Evolutionary conservation across 2,797 vertebrate genomes (phyloP).

Genomic region (Catostomus latipinnis): DNA sequence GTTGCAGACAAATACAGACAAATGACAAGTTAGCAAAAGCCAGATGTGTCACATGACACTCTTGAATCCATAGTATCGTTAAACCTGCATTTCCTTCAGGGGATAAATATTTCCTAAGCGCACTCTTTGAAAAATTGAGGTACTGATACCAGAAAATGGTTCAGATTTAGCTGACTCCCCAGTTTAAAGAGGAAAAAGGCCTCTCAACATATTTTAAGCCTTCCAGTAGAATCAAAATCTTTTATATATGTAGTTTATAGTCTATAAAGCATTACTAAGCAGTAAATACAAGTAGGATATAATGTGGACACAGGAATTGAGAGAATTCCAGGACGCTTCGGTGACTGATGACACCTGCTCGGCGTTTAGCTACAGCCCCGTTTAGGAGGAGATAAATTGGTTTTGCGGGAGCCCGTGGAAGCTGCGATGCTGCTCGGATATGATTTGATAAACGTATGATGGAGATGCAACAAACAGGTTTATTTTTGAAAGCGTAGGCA

Average conservation of each 20-base stretch:
- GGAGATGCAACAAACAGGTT: constrained; percentile 82
- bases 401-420: constrained; percentile 78
- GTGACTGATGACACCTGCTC: constrained; percentile 66
- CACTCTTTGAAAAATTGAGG: constrained; percentile 26
- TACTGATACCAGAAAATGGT: constrained; percentile 16
- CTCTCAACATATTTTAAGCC: constrained; percentile 14
- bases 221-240: constrained; percentile 21
- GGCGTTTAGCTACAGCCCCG: constrained; percentile 83
- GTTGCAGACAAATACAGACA: constrained; percentile 11
- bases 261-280: constrained; percentile 40
- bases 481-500: constrained; percentile 65
- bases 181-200: constrained; percentile 27
- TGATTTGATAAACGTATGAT: constrained; percentile 88
- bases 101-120: constrained; percentile 5
- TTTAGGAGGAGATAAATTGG: constrained; percentile 90
- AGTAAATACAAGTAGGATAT: constrained; percentile 32
- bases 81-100: not conserved
- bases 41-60: constrained; percentile 19
- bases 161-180: constrained; percentile 34
- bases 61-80: not conserved
- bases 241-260: constrained; percentile 40
- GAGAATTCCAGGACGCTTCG: constrained; percentile 68
- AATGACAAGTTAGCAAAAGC: constrained; percentile 39
- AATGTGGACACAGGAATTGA: constrained; percentile 70
- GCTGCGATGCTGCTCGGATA: constrained; percentile 83